A percentile compares a stretch with the other conserved stretches of the same genome.
These are phyloP conservation scores for Rattus rattus DNA, from an alignment of 2,113 vertebrate species.

Conservation along the genomic window DNA sequence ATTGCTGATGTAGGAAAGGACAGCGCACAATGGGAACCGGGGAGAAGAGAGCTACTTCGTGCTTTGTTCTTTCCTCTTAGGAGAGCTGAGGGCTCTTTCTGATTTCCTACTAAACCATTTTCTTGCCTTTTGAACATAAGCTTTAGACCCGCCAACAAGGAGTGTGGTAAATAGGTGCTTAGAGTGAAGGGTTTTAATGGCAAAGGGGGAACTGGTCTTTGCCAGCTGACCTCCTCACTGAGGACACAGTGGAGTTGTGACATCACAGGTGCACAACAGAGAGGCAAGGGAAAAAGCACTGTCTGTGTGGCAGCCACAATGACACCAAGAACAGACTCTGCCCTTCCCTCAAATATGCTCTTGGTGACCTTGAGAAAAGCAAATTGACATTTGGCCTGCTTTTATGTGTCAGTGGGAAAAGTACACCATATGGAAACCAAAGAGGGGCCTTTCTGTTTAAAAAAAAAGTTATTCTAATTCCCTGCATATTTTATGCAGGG, in stretches of 20 bases:
- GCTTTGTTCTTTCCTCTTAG: background rate
- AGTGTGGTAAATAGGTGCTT: background rate
- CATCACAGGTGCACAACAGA: background rate
- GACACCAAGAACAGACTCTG: background rate
- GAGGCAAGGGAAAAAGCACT: background rate
- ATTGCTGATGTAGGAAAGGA: background rate
- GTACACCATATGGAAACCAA: conserved; percentile 18
- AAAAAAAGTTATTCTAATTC: conserved; percentile 20
- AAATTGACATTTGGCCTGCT: background rate
- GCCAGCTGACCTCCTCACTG: background rate
- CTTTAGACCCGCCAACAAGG: background rate
- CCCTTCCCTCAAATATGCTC: background rate
- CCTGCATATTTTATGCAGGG: conserved; percentile 28
- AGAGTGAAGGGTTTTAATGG: background rate
- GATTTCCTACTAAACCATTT: background rate
- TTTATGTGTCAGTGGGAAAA: conserved; percentile 46
- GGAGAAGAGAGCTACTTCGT: background rate
- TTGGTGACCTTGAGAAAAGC: background rate
- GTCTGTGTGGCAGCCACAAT: background rate
- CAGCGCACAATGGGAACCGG: background rate
- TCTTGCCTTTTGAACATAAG: background rate
- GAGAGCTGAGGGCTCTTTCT: background rate
- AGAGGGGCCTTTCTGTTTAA: background rate
- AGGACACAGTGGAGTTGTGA: background rate
- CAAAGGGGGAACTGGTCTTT: background rate